Percentiles rank a stretch among this genome's conserved stretches.
Conservation (phyloP, 2,888 invertebrate species). For the Drosophila vallismaia region DNA sequence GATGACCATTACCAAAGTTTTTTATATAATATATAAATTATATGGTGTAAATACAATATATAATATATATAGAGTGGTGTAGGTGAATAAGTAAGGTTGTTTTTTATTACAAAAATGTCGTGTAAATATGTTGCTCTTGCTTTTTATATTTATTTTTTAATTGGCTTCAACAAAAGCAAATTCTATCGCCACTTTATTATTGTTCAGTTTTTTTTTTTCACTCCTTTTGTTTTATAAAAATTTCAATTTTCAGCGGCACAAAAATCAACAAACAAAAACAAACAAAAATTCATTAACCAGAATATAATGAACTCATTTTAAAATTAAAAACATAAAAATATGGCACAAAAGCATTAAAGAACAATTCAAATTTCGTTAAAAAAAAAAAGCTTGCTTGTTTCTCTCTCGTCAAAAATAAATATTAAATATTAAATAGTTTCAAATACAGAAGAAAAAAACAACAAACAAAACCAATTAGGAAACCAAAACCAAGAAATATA, state of each 20-base stretch:
- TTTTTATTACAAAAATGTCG: slow-evolving; percentile 66
- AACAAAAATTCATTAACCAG: slow-evolving; percentile 46
- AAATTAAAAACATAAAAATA: slow-evolving; percentile 26
- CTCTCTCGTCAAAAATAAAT: slow-evolving; percentile 14
- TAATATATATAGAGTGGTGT: slow-evolving; percentile 20
- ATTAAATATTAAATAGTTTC: slow-evolving; percentile 11
- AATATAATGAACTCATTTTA: slow-evolving; percentile 40
- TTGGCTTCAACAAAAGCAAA: slow-evolving; percentile 33
- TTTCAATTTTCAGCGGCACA: slow-evolving; percentile 42
- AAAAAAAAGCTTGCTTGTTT: slow-evolving; percentile 33
- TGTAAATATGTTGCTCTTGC: slow-evolving; percentile 53
- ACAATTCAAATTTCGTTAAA: slow-evolving; percentile 20
- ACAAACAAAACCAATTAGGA: slow-evolving; percentile 28
- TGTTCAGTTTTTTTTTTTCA: slow-evolving; percentile 4
- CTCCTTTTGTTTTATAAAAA: slow-evolving; percentile 16
- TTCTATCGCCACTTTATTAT: slow-evolving; percentile 37
- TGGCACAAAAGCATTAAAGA: slow-evolving; percentile 42
- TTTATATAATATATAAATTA: slow-evolving; percentile 22
- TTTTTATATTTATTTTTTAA: slow-evolving; percentile 27
- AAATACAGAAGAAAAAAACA: slow-evolving; percentile 17
- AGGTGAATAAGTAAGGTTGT: slow-evolving; percentile 22
- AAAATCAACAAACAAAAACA: slow-evolving; percentile 46
- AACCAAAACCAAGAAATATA: slow-evolving; percentile 27
- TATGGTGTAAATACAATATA: slow-evolving; percentile 29
- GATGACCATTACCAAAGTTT: slow-evolving; percentile 70